Conservation (phyloP, 2,888 invertebrate genomes). For the Eumacrocentrus americanus region DNA sequence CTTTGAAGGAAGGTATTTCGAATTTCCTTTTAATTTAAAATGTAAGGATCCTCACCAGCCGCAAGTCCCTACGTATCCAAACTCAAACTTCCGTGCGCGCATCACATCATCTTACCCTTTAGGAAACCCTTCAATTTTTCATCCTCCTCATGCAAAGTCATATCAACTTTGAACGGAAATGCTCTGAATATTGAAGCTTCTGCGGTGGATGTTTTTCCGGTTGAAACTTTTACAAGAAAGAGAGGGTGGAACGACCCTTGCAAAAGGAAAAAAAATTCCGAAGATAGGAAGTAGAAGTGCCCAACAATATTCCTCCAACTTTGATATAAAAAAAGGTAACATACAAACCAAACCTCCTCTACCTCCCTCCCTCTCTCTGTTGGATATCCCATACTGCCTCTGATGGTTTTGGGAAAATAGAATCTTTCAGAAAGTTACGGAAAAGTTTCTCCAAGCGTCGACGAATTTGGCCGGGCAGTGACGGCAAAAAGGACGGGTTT, state of each 20-base stretch:
- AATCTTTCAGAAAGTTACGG: constrained; percentile 14
- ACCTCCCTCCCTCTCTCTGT: no score
- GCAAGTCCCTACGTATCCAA: constrained; percentile 40
- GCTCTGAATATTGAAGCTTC: neutral
- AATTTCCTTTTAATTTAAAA: constrained; percentile 56
- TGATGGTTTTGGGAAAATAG: neutral
- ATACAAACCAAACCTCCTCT: no score
- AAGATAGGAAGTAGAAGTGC: neutral
- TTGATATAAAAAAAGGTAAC: neutral
- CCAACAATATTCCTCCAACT: constrained; percentile 5
- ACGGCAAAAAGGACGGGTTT: constrained; percentile 9
- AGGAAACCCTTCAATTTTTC: neutral
- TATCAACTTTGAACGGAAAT: neutral
- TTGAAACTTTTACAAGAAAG: neutral
- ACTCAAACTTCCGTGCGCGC: constrained; percentile 31
- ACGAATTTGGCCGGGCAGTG: constrained; percentile 2
- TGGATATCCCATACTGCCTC: neutral
- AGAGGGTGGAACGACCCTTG: neutral
- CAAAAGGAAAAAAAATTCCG: neutral
- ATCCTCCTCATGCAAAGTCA: neutral
- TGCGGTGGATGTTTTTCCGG: neutral
- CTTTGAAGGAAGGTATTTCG: constrained; percentile 51
- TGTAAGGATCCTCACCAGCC: constrained; percentile 48
- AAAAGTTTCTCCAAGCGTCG: constrained; percentile 13
- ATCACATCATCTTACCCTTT: no score